Percentiles rank a stretch among this genome's conserved stretches.
phyloP scores from a whole-genome alignment of 2,113 vertebrate species.

The Cromileptes altivelis region DNA sequence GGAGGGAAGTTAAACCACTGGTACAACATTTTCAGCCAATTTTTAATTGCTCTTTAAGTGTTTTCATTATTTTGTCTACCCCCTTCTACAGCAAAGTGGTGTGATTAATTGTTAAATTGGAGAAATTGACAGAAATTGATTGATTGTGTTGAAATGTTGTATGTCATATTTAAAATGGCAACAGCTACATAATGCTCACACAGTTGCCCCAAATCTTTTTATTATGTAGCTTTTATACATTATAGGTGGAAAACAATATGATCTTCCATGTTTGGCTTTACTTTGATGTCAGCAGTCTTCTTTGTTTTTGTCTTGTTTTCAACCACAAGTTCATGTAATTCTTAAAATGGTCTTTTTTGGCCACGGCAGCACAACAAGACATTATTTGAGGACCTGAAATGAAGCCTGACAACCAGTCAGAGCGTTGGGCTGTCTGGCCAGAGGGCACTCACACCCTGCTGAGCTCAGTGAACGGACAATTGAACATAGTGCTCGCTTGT shows the following conservation, averaged over 20 bases:
- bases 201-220: background rate
- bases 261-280: background rate
- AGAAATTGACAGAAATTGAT: background rate
- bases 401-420: slow-evolving; percentile 59
- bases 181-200: background rate
- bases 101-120: background rate
- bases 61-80: background rate
- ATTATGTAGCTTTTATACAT: background rate
- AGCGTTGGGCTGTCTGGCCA: slow-evolving; percentile 47
- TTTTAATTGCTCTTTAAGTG: background rate
- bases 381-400: slow-evolving; percentile 62
- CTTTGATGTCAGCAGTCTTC: background rate
- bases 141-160: background rate
- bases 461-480: slow-evolving; percentile 72
- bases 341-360: slow-evolving; percentile 4
- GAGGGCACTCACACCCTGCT: slow-evolving; percentile 61
- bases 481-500: slow-evolving; percentile 63
- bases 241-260: background rate
- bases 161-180: background rate
- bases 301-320: background rate
- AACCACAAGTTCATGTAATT: background rate
- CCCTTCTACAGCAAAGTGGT: background rate
- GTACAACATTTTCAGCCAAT: background rate
- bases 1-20: background rate
- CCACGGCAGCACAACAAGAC: slow-evolving; percentile 32